phyloP scores from a whole-genome alignment of 1,140 invertebrate species.

The Drosophila melanica region DNA sequence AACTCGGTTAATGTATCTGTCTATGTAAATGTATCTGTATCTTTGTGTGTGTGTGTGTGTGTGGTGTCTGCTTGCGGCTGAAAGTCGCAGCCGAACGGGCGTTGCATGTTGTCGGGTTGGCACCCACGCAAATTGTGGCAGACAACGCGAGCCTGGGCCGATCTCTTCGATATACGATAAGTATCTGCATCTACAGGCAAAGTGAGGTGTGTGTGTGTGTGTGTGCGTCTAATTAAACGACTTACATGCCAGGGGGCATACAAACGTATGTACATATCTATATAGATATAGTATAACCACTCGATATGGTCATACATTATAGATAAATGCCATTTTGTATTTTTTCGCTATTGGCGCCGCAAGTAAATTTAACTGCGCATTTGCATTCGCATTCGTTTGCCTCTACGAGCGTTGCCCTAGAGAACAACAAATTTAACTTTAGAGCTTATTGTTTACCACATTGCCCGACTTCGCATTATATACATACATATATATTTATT shows the following conservation, averaged over 20 bases:
- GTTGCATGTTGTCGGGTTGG: slow-evolving; percentile 49
- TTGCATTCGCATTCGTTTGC: slow-evolving; percentile 19
- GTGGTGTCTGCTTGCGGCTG: slow-evolving; percentile 5
- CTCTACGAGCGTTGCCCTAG: slow-evolving; percentile 6
- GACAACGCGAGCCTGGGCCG: slow-evolving; percentile 31
- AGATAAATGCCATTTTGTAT: slow-evolving; percentile 55
- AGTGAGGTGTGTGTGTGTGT: slow-evolving; percentile 11
- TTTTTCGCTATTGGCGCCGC: slow-evolving; percentile 21
- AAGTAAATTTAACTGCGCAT: slow-evolving; percentile 39
- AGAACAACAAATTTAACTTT: slow-evolving; percentile 16
- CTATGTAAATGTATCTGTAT: slow-evolving; percentile 12
- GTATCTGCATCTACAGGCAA: slow-evolving; percentile 19
- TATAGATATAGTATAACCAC: slow-evolving; percentile 18
- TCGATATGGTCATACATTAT: slow-evolving; percentile 45
- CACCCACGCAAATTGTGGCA: slow-evolving; percentile 60
- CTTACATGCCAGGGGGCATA: slow-evolving; percentile 8
- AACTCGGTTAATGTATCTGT: not conserved
- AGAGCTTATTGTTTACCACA: slow-evolving; percentile 23
- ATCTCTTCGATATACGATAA: slow-evolving; percentile 59
- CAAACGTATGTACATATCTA: slow-evolving; percentile 7
- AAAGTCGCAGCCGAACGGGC: slow-evolving; percentile 15
- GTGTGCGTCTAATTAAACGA: slow-evolving; percentile 58
- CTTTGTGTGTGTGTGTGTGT: slow-evolving; percentile 10
- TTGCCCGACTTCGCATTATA: slow-evolving; percentile 6
- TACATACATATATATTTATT: slow-evolving; percentile 3